phyloP scores from a whole-genome alignment of 1,140 invertebrate genomes.

The Drosophila kikkawai region DNA sequence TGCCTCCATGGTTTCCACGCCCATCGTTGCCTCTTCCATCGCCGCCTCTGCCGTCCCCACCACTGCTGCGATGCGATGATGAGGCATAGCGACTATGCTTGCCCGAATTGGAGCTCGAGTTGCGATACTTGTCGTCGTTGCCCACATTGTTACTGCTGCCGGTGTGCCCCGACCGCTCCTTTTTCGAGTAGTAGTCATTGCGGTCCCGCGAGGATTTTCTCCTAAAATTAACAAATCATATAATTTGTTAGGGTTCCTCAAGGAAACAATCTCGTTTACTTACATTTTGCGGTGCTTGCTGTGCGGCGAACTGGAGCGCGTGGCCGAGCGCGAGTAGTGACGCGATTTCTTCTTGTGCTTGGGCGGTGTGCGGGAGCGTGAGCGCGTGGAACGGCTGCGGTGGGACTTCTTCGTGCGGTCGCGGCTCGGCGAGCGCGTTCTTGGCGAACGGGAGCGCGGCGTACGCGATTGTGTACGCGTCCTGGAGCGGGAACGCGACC shows the following conservation, averaged over 20 bases:
- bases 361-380: constrained; percentile 75
- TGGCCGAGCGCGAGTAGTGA: constrained; percentile 78
- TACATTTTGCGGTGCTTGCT: constrained; percentile 82
- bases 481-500: constrained; percentile 74
- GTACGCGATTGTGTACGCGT: constrained; percentile 85
- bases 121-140: constrained; percentile 73
- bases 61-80: constrained; percentile 59
- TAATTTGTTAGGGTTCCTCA: too few species aligned
- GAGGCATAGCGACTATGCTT: constrained; percentile 70
- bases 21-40: constrained; percentile 28
- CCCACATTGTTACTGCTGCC: constrained; percentile 57
- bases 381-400: constrained; percentile 85
- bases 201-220: constrained; percentile 75
- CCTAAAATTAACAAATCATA: not conserved
- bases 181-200: constrained; percentile 75
- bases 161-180: constrained; percentile 64
- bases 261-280: not conserved
- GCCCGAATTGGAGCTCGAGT: constrained; percentile 62
- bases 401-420: constrained; percentile 85
- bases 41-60: constrained; percentile 25
- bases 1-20: constrained; percentile 19
- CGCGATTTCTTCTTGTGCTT: constrained; percentile 83
- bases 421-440: constrained; percentile 69
- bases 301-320: constrained; percentile 80
- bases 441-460: constrained; percentile 65